Percentiles rank a stretch among this genome's conserved stretches.
phyloP scores from a whole-genome alignment of 2,888 invertebrate species.

The Desoria tigrina region DNA sequence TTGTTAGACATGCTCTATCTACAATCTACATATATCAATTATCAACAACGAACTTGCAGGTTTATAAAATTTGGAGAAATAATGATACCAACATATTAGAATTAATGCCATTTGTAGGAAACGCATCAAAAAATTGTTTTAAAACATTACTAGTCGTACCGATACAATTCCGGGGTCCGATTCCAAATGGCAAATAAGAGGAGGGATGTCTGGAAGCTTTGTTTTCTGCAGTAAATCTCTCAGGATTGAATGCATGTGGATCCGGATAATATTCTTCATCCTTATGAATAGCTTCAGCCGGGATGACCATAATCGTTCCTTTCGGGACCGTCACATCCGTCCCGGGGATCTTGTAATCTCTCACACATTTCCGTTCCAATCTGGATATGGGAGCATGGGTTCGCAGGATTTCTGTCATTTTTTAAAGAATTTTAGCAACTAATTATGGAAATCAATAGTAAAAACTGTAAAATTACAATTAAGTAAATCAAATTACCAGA shows the following conservation, averaged over 20 bases:
- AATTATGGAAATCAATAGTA: no score
- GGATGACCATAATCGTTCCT: constrained; percentile 20
- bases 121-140: no score
- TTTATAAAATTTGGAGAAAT: no score
- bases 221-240: constrained; percentile 40
- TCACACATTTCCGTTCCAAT: constrained; percentile 32
- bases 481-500: constrained; percentile 25
- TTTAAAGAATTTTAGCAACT: no score
- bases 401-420: constrained; percentile 40
- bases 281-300: constrained; percentile 33
- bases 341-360: constrained; percentile 34
- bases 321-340: constrained; percentile 28
- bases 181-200: constrained; percentile 42
- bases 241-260: constrained; percentile 40
- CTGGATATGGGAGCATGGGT: constrained; percentile 31
- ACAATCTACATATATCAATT: no score
- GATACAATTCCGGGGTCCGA: constrained; percentile 38
- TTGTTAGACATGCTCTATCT: not conserved
- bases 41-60: no score
- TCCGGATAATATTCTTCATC: constrained; percentile 36
- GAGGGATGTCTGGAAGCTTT: constrained; percentile 41
- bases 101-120: no score
- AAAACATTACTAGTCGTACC: no score
- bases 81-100: no score
- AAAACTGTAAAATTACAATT: no score